Base-by-base conservation (phyloP, 2,113 vertebrate genomes). In the Paralichthys olivaceus region DNA sequence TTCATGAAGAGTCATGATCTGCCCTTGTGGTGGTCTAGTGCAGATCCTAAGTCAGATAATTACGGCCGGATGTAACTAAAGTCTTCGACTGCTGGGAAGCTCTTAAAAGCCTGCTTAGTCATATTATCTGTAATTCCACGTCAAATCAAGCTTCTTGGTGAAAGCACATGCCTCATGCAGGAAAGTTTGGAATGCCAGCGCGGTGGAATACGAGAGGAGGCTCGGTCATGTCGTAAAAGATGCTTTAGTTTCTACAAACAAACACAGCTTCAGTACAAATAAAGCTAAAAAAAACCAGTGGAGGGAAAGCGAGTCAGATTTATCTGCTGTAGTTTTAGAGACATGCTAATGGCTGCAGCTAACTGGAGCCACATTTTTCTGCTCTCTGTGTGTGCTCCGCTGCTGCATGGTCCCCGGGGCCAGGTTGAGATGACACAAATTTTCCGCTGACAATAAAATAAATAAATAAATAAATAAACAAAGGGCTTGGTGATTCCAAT, bases 401-500 rank as follows among this genome's bases (percentile, higher is more conserved):
- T 7, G 51, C 74, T 73, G 82, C 54, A 66, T 57, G 45, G 28
- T 57, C 80, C 79, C 60, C 2, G 19, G 55, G 79, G 83, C 49
- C 6, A 2, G 26, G 34, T 67, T 81, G 80, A 91, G 76, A 89
- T 88, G 87, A 92, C 86, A 89, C 85, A 88, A 84, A 89, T 86
- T 87, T 94, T 92, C 91, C 88, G 34, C 75, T 81, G 80, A 89
- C 85, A 87, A 86, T 90, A 74, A 92, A 91, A 86, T 77, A 74
- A 89, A 89, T 84, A 79, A 86, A 84, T 82, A 79, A 86, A 84
- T 78, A 89, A 91, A 81, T 59, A 89, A 72, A 78, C 58, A 79
- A 78, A 75, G 28, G 14, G 19, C 53, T 53, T 22, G 22, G 22
- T 69, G 62, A 90, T 79, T 83, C 29, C 51, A 69, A 84, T 84